Base-by-base conservation (phyloP, 2,113 vertebrate species). In the Probosciger aterrimus region DNA sequence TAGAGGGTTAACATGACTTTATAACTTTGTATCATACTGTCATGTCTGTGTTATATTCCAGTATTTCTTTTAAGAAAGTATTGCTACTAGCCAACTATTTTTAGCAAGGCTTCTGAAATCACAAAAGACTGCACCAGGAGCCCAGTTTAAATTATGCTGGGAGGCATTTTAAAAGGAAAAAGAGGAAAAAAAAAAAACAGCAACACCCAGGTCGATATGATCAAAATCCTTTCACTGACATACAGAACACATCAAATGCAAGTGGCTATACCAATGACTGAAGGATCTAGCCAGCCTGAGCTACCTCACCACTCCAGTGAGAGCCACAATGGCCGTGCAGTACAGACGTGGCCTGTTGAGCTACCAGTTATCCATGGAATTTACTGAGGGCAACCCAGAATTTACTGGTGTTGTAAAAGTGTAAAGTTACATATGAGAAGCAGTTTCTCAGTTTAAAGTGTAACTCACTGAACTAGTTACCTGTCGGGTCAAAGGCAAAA, bases 21-120 rank as follows among this genome's bases (percentile, higher is more conserved):
- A 82, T 73, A 90, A 65, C 70, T 85, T 90, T 69, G 60, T 43
- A 81, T 75, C 44, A 73, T 2, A 78, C n/a, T 69, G 62, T 65
- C 53, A 67, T 28, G 12, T 53, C 52, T 35, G 15, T 71, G 75
- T 84, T 67, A 50, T 37, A 87, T 33, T 81, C 55, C 77, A 89
- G 43, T 55, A 62, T 74, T 90, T 74, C 53, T 95, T 90, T 79
- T 76, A 73, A 87, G 50, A 65, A 78, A 84, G 49, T 46, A 92
- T 27, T 95, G 82, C 86, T 88, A 63, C 35, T 33, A 55, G 37
- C 13, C 80, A 89, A 73, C 53, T 95, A 92, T 94, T 95, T 92
- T 95, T 89, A 97, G 88, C 64, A 74, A 93, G 28, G 27, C 62
- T 86, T 93, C 37, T 91, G 80, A 53, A 95, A 95, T 74, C 82